Evolutionary conservation across 2,113 vertebrate species (phyloP).

Genomic region (Polyodon spathula): DNA sequence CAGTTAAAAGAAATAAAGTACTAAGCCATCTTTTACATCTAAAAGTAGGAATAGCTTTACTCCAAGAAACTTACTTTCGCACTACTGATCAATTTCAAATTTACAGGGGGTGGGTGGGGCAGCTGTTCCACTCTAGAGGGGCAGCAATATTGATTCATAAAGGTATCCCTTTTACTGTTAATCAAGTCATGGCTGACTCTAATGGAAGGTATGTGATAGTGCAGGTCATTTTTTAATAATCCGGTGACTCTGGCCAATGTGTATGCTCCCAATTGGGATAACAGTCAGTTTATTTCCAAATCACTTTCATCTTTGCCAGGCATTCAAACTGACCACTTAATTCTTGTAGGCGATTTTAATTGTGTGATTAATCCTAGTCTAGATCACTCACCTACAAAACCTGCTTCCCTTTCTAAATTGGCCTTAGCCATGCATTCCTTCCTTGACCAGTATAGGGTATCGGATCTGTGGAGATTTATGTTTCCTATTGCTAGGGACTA

Average conservation of each 20-base stretch:
- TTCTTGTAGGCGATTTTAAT: background rate
- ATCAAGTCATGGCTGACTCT: constrained; percentile 7
- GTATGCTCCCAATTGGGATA: constrained; percentile 9
- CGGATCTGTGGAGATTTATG: constrained; percentile 14
- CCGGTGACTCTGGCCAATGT: constrained; percentile 9
- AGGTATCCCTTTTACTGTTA: constrained; percentile 7
- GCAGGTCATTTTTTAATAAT: background rate
- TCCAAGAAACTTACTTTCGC: constrained; percentile 12
- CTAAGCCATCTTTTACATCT: constrained; percentile 1
- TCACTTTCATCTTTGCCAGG: background rate
- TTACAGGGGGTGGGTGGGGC: constrained; percentile 10
- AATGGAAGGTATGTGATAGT: constrained; percentile 12
- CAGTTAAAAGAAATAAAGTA: constrained; percentile 9
- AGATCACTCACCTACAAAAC: constrained; percentile 5
- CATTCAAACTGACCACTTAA: background rate
- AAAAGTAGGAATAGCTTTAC: constrained; percentile 5
- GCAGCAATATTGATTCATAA: constrained; percentile 11
- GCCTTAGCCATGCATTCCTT: background rate
- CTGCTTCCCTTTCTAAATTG: background rate
- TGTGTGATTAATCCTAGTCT: background rate
- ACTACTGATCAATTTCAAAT: constrained; percentile 1
- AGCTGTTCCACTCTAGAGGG: constrained; percentile 12
- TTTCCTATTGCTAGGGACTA: background rate
- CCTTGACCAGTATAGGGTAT: background rate
- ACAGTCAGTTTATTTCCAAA: constrained; percentile 5